These are phyloP conservation scores for Gambusia holbrooki DNA, from an alignment of 2,113 vertebrate species.

Conservation along the genomic window DNA sequence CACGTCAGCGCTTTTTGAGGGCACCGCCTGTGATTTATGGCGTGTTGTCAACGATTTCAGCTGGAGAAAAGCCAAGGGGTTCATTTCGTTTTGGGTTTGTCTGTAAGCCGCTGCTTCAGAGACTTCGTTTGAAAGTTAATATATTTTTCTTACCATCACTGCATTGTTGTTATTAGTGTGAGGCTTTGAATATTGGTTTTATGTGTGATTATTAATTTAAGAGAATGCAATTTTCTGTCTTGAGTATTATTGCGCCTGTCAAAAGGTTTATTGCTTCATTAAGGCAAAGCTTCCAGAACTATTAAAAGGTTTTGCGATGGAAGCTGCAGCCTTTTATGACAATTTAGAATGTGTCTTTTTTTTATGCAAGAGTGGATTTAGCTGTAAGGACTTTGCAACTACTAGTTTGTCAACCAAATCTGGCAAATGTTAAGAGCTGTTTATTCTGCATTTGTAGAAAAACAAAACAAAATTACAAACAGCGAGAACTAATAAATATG, in stretches of 20 bases:
- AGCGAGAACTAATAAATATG: not conserved
- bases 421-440: not conserved
- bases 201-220: slow-evolving; percentile 35
- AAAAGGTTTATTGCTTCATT: slow-evolving; percentile 36
- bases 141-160: slow-evolving; percentile 14
- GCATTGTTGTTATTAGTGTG: slow-evolving; percentile 17
- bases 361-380: not conserved
- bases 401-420: not conserved
- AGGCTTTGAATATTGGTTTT: slow-evolving; percentile 20
- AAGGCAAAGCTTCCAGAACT: slow-evolving; percentile 5
- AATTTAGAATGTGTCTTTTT: not conserved
- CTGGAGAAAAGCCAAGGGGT: slow-evolving; percentile 42
- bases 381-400: not conserved
- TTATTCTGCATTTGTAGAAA: not conserved
- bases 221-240: slow-evolving; percentile 11
- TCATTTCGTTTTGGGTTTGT: slow-evolving; percentile 41
- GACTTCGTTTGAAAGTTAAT: slow-evolving; percentile 22
- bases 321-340: slow-evolving; percentile 12
- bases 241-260: slow-evolving; percentile 28
- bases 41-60: slow-evolving; percentile 57
- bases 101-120: slow-evolving; percentile 12
- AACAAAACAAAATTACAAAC: not conserved
- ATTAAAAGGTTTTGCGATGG: slow-evolving; percentile 18
- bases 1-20: slow-evolving; percentile 54
- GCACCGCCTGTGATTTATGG: slow-evolving; percentile 53